Evolutionary conservation across 1,140 invertebrate species (phyloP), one percentile per base, ranked within the genome.

Genomic region (Coenobita brevimanus): DNA sequence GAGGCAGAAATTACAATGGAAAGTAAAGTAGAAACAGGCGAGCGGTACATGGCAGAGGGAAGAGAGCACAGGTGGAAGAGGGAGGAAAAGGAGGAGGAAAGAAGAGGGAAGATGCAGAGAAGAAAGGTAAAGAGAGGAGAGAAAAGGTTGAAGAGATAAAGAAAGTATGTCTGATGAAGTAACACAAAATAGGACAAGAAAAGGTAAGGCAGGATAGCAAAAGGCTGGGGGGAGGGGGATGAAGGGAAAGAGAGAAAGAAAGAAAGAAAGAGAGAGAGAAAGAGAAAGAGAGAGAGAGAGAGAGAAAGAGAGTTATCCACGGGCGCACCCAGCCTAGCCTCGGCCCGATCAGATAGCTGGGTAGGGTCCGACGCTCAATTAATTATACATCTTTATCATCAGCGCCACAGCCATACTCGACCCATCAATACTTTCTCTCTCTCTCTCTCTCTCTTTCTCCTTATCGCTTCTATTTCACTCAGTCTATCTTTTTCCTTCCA

Each of bases 341-440:
- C n/a, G n/a, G 10, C 54, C n/a, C 10, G 54, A 73, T 73, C 69
- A 73, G 69, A 73, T 73, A 73, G 69, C 69, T 73, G 69, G 3
- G 30, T 73, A 41, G 69, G 69, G 69, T 73, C 69, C 69, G 69
- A 73, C 69, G 69, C 69, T 73, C 69, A 73, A 73, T 73, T 73
- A 73, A 73, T 73, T 73, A 73, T 73, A 73, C 69, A 73, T 73
- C 33, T 73, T 73, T 73, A 73, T 73, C 69, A 73, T 73, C 33
- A 73, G 21, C 62, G 41, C 8, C 33, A 17, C 36, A 38, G 62
- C 27, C 69, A 73, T 73, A 73, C 69, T n/a, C 33, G 69, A 38
- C 69, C 69, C 69, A 73, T 73, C 69, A 73, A 73, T 69, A 69
- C 67, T 69, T 30, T 69, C 67, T 27, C 15, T 8, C 50, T 21